Base-by-base conservation (phyloP, 2,888 invertebrate species). In the Stenodera caucasica region DNA sequence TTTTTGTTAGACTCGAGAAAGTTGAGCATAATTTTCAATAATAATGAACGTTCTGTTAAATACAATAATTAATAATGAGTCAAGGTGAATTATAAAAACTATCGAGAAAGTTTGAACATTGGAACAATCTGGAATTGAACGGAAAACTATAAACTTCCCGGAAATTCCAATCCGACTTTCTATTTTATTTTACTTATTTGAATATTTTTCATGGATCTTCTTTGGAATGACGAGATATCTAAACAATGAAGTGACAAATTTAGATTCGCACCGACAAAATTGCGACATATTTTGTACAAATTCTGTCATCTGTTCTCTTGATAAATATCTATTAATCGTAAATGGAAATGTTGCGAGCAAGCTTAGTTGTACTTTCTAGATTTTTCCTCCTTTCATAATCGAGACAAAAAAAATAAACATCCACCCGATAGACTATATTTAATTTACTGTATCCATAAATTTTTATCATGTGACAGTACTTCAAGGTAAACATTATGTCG, bases 401-500 rank as follows among this genome's bases (percentile, higher is more conserved):
- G n/a, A n/a, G n/a, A n/a, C n/a, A n/a, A n/a, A n/a, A n/a, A 12
- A 21, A 45, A 3, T 8, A 37, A 37, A 37, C 37, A 37, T 15
- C 15, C 37, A 37, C 37, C 15, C n/a, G 35, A 35, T 35, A 35
- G 14, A 37, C 37, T 8, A 45, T 45, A 45, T 11, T 12, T 18
- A 45, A 45, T n/a, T 15, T 37, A 45, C 12, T 45, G 21, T 45
- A 21, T 45, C 12, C 45, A 26, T 29, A 49, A 55, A 49, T 45
- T 55, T 45, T 55, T 30, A 40, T 35, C 49, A 14, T 53, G 35
- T 21, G 23, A 21, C 37, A 57, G 59, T 56, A 60, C 59, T 54
- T 58, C 61, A 63, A 67, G 62, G 63, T 64, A 56, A 64, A 55
- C 57, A 49, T 49, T 53, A 59, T 62, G 60, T 67, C 72, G 70